A percentile compares a stretch with the other conserved stretches of the same genome.
Evolutionary conservation across 1,140 invertebrate genomes (phyloP).

Genomic region (Cephus cinctus): DNA sequence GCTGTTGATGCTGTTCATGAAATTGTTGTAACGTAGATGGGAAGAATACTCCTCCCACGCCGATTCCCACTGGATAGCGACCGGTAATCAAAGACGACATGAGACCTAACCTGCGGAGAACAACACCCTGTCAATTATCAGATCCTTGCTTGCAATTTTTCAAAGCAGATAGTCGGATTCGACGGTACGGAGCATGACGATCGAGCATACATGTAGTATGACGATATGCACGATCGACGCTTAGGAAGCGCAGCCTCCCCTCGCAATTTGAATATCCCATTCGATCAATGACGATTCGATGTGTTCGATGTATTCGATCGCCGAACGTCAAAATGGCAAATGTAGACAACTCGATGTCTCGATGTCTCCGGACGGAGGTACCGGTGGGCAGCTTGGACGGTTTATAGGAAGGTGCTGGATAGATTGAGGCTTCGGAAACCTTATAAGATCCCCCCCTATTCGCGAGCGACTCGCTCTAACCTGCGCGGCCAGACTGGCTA

Average conservation of each 20-base stretch:
- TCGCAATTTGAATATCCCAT: too few relatives aligned
- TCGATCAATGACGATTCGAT: too few relatives aligned
- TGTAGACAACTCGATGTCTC: not conserved
- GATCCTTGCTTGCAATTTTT: too few relatives aligned
- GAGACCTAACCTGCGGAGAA: constrained; percentile 76
- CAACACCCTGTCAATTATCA: too few relatives aligned
- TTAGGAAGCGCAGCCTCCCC: not conserved
- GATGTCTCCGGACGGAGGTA: too few relatives aligned
- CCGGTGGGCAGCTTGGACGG: constrained; percentile 22
- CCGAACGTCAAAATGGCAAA: too few relatives aligned
- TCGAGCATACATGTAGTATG: not conserved
- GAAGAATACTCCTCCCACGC: constrained; percentile 50
- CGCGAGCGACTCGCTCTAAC: too few relatives aligned
- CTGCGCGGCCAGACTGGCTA: constrained; percentile 24
- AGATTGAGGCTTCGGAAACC: constrained; percentile 45
- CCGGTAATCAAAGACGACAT: constrained; percentile 68
- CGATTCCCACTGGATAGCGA: constrained; percentile 67
- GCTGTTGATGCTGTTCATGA: constrained; percentile 49
- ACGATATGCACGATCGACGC: not conserved
- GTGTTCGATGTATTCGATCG: too few relatives aligned
- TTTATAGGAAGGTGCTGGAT: constrained; percentile 18
- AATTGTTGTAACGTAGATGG: constrained; percentile 51
- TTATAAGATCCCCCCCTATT: constrained; percentile 41
- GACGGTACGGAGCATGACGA: too few relatives aligned
- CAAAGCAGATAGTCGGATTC: too few relatives aligned